Percentiles rank a stretch among this genome's conserved stretches.
These are phyloP conservation scores for Erpobdella octoculata DNA, from an alignment of 2,888 invertebrate species.

Conservation along the genomic window DNA sequence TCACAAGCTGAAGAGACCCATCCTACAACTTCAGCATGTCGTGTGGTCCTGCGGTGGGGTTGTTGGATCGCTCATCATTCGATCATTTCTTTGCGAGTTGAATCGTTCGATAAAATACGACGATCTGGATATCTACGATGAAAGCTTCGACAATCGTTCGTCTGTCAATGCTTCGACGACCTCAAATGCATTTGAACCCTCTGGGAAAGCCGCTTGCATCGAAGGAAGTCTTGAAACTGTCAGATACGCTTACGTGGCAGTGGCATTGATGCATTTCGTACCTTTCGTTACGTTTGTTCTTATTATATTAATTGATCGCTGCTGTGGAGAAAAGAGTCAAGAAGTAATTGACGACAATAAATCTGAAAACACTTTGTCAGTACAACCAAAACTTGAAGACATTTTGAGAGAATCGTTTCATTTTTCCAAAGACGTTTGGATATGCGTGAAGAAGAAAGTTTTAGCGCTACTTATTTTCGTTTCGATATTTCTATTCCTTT, in stretches of 20 bases:
- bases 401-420: too few species aligned
- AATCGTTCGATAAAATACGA: neutral
- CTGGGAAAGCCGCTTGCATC: too few species aligned
- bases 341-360: too few species aligned
- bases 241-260: constrained; percentile 25
- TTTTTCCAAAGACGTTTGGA: too few species aligned
- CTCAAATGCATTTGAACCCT: too few species aligned
- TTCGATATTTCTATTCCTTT: constrained; percentile 17
- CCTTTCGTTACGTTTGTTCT: too few species aligned
- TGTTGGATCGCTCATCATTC: constrained; percentile 30
- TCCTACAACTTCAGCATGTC: constrained; percentile 28
- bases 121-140: neutral
- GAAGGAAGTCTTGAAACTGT: neutral
- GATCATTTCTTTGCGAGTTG: constrained; percentile 30
- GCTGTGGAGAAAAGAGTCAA: too few species aligned
- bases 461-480: neutral
- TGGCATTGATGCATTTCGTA: too few species aligned
- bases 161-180: neutral
- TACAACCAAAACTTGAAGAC: too few species aligned
- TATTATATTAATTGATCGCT: too few species aligned
- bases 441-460: neutral
- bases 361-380: too few species aligned
- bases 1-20: constrained; percentile 13
- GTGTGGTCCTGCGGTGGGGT: constrained; percentile 31
- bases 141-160: neutral